A percentile compares a stretch with the other conserved stretches of the same genome.
Evolutionary conservation across 2,888 invertebrate genomes (phyloP).

Genomic region (Colletes collaris): DNA sequence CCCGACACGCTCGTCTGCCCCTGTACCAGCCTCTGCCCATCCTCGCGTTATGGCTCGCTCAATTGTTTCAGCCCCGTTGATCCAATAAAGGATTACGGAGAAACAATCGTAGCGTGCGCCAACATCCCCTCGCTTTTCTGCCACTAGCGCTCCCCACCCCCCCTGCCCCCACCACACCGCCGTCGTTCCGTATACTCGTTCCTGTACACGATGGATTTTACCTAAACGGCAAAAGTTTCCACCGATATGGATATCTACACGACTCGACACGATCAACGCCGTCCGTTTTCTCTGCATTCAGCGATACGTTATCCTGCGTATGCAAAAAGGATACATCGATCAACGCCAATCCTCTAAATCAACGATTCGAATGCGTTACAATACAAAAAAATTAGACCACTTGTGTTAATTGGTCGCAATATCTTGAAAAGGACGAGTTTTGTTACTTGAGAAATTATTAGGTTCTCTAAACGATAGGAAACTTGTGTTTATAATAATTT

Average conservation of each 20-base stretch:
- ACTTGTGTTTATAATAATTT: too few species aligned
- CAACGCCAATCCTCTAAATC: too few species aligned
- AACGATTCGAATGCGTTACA: too few species aligned
- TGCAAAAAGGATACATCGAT: too few species aligned
- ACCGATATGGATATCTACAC: slow-evolving; percentile 19
- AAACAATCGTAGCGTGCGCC: slow-evolving; percentile 79
- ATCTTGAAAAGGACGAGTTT: too few species aligned
- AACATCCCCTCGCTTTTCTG: slow-evolving; percentile 40
- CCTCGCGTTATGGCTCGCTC: slow-evolving; percentile 79
- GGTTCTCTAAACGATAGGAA: too few species aligned
- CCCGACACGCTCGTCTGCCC: slow-evolving; percentile 64
- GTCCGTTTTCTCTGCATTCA: too few species aligned
- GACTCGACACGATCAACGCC: too few species aligned
- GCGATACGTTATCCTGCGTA: too few species aligned
- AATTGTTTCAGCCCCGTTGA: slow-evolving; percentile 83
- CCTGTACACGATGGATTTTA: slow-evolving; percentile 63
- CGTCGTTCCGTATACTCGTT: slow-evolving; percentile 19
- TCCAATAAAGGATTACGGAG: slow-evolving; percentile 82
- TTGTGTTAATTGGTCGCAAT: too few species aligned
- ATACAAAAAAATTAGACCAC: too few species aligned
- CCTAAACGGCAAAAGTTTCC: slow-evolving; percentile 72
- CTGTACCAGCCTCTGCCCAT: slow-evolving; percentile 61
- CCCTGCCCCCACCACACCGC: not conserved
- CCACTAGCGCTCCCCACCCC: slow-evolving; percentile 11
- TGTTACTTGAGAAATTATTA: too few species aligned